Conservation (phyloP, 1,140 invertebrate species). For the Papilio aristodemus region DNA sequence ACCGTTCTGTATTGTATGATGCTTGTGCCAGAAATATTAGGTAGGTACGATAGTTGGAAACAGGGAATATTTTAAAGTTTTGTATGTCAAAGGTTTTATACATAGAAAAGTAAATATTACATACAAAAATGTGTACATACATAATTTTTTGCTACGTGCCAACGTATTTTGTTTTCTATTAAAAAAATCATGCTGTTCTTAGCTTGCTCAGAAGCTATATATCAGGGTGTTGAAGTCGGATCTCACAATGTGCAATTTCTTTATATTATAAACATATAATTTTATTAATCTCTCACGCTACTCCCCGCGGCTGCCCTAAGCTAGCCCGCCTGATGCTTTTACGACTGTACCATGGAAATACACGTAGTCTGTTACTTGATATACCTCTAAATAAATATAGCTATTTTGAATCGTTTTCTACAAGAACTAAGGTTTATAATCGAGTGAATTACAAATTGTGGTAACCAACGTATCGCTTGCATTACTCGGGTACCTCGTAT, state of each 20-base stretch:
- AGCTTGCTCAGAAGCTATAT: background rate
- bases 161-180: too few species aligned
- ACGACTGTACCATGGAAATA: slow-evolving; percentile 38
- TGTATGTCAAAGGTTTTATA: too few species aligned
- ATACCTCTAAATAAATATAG: slow-evolving; percentile 15
- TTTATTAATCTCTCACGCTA: slow-evolving; percentile 41
- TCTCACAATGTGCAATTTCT: slow-evolving; percentile 1
- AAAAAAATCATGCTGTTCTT: background rate
- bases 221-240: background rate
- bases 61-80: background rate
- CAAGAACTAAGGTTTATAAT: slow-evolving; percentile 33
- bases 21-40: too few species aligned
- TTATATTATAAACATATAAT: slow-evolving; percentile 36
- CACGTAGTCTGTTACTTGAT: slow-evolving; percentile 9
- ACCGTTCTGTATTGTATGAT: too few species aligned
- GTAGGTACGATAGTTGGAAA: background rate
- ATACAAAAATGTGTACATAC: too few species aligned
- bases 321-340: slow-evolving; percentile 37
- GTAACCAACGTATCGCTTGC: slow-evolving; percentile 7
- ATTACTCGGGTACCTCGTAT: background rate
- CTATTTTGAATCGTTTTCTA: slow-evolving; percentile 32
- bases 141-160: too few species aligned
- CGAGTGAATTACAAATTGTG: background rate
- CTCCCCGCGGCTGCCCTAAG: slow-evolving; percentile 35
- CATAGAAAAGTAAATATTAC: too few species aligned